These are phyloP conservation scores for Mythimna impura DNA, from an alignment of 2,888 invertebrate species.

Conservation along the genomic window DNA sequence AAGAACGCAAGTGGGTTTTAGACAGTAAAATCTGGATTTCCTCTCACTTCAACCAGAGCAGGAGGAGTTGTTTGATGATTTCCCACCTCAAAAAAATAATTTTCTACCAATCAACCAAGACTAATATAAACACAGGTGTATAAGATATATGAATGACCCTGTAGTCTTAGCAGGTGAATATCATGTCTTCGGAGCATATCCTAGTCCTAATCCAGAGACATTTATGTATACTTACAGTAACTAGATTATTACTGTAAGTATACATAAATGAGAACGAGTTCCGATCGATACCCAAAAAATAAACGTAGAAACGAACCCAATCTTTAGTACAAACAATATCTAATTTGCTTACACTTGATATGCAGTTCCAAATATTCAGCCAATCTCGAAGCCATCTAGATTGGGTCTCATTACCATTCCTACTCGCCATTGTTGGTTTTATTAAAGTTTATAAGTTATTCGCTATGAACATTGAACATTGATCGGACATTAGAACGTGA, in stretches of 20 bases:
- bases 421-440: constrained; percentile 52
- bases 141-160: too few relatives aligned
- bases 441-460: constrained; percentile 63
- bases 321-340: constrained; percentile 27
- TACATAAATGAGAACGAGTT: constrained; percentile 20
- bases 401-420: constrained; percentile 51
- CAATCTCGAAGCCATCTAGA: constrained; percentile 48
- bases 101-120: too few relatives aligned
- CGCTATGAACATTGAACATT: constrained; percentile 58
- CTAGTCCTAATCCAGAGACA: too few relatives aligned
- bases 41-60: too few relatives aligned
- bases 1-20: too few relatives aligned
- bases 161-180: too few relatives aligned
- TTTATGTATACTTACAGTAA: neutral
- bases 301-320: constrained; percentile 3
- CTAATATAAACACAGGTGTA: too few relatives aligned
- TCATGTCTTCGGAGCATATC: too few relatives aligned
- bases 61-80: too few relatives aligned
- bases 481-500: constrained; percentile 61
- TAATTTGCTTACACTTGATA: constrained; percentile 24
- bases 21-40: too few relatives aligned
- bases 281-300: too few relatives aligned
- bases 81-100: too few relatives aligned
- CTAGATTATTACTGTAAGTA: neutral
- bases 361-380: constrained; percentile 19